Evolutionary conservation across 64 coral and sea anemone genomes (phyloP), one percentile per base, ranked within the genome.

Genomic region (Astreopora myriophthalma): DNA sequence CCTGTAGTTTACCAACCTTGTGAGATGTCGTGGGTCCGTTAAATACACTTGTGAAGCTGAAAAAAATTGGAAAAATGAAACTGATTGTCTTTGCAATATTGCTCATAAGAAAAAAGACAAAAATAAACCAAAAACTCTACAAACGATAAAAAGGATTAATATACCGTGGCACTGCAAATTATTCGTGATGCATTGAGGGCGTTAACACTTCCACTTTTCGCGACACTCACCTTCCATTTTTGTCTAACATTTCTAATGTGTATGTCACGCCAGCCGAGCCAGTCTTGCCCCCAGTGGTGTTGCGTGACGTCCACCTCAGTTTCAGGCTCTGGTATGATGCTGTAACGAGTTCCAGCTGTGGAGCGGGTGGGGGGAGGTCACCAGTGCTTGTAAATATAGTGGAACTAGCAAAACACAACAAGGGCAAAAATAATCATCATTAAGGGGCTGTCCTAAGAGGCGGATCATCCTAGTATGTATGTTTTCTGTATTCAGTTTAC

Each of bases 291-390:
- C 76, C 24, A 8, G 85, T 32, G 14, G 85, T 22, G 34, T 57
- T 34, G 33, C 79, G 79, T 38, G 79, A 83, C 20, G 79, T 83
- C 94, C 94, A 96, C 7, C 86, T 80, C 17, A 96, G 85, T 66
- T 96, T 96, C 17, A 96, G 78, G 35, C 94, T 96, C 40, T 96
- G 94, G 60, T 96, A 96, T 0, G 94, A 96, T 2, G 94, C 85
- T 37, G 90, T 92, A 34, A 86, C 86, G 3, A 96, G 76, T 34
- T 96, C 94, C 25, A 96, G n/a, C 29, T 52, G 22, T 11, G 94
- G 94, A 57, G 94, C 94, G 2, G 86, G 77, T 3, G 94, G 94
- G 42, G 94, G 94, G 3, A 96, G 86, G 46, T 92, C 90, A 25
- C 90, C 74, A 36, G 94, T 96, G 3, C 78, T 67, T 14, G 76